Evolutionary conservation across 2,797 vertebrate species (phyloP), one percentile per base, ranked within the genome.

Genomic region (Epinephelus malabaricus): DNA sequence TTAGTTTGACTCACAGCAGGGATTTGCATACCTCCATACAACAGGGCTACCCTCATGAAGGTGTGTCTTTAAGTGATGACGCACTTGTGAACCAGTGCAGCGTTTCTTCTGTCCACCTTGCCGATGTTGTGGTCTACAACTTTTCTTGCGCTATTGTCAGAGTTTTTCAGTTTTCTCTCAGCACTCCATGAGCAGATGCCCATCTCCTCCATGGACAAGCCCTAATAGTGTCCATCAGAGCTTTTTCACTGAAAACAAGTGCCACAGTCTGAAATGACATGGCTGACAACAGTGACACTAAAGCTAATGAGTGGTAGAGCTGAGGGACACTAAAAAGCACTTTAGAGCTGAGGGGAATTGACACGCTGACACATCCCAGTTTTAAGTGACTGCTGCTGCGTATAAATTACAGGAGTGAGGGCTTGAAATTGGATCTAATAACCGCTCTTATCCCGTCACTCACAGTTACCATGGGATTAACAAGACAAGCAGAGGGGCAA

Each of bases 401-500:
- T 12, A 38, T 67, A 45, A 78, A 88, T 79, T 18, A 72, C 58
- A 73, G 56, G 66, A 23, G n/a, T 54, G 62, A 82, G 77, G 17
- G 13, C 19, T 46, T 59, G 19, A 23, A n/a, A 67, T 60, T 68
- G 50, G 19, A 43, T 62, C 23, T 65, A 69, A 84, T 23, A 43
- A 51, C 23, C 0, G 4, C 13, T 27, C n/a, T 85, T 45, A 87
- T 62, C 50, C 64, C 0, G 0, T 25, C 55, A 27, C 49, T 76
- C 60, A 78, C 19, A 38, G 78, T 67, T 69, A 84, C 74, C 67
- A 45, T 55, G 61, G 74, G 34, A 62, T 46, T 19, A 70, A 73
- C 79, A 75, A 86, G 76, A 82, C 81, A 69, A 63, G 63, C 60
- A 58, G 17, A 69, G 17, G 2, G 2, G n/a, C 23, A 72, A 71